These are phyloP conservation scores for Psittacula cyanocephala DNA, from an alignment of 2,113 vertebrate species.

Conservation along the genomic window DNA sequence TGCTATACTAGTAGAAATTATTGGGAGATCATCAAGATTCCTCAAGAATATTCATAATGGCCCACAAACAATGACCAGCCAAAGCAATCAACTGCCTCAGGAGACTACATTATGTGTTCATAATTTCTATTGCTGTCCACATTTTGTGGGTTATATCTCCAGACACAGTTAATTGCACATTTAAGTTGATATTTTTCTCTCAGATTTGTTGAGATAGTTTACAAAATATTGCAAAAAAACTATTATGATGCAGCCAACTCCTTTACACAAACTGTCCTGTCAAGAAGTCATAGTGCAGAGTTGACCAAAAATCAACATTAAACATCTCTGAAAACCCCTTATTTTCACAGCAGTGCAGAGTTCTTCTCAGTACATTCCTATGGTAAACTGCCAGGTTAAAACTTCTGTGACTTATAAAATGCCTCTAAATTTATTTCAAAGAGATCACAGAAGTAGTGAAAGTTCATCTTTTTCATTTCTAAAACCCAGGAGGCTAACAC, in stretches of 20 bases:
- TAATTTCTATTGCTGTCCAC: constrained; percentile 19
- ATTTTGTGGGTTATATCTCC: neutral
- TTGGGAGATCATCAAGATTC: constrained; percentile 22
- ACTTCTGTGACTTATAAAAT: constrained; percentile 39
- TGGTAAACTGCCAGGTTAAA: constrained; percentile 43
- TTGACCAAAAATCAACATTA: neutral
- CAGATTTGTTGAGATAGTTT: neutral
- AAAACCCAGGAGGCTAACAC: constrained; percentile 46
- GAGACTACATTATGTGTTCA: neutral
- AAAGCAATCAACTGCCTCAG: neutral
- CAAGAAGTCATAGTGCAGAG: neutral
- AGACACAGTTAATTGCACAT: neutral
- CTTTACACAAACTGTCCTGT: neutral
- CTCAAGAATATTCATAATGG: neutral
- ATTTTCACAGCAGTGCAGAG: neutral
- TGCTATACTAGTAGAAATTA: neutral
- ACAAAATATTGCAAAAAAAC: neutral
- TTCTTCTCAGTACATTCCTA: neutral
- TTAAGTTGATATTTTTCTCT: neutral
- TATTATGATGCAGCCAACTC: neutral
- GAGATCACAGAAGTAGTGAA: constrained; percentile 46
- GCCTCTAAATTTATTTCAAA: constrained; percentile 49
- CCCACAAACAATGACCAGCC: constrained; percentile 6
- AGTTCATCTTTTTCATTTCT: constrained; percentile 69
- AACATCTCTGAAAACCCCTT: neutral